Evolutionary conservation across 2,888 invertebrate species (phyloP), one percentile per base, ranked within the genome.

Genomic region (Torymus tubicola): DNA sequence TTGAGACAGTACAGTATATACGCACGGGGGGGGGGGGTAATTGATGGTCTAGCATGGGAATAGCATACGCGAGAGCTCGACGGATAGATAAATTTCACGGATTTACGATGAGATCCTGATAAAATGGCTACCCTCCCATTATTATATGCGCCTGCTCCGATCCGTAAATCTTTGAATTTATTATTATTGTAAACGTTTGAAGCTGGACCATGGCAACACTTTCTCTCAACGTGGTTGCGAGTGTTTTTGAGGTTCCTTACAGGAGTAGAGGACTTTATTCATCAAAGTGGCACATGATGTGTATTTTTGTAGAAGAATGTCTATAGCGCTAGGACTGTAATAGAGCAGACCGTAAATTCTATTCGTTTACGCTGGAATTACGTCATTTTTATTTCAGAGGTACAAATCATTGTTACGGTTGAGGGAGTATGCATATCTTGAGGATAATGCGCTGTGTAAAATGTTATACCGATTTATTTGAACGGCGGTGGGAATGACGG

Each of bases 31-130:
- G 52, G n/a, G 16, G 8, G 60, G 21, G 52, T 75, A 75, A 75
- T 75, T 75, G 68, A 75, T 75, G 61, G 61, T 31, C 58, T n/a
- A 31, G 52, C 31, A 53, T 68, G 77, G 57, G 77, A 70, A 69
- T 69, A 21, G 16, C 50, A 21, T 31, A 42, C 16, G 18, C 42
- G 13, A 13, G 64, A 50, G 42, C 57, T 13, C 5, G 64, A 64
- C 31, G 57, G 61, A 60, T 31, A 78, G 52, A 78, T 78, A 78
- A 78, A 78, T 71, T 78, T 71, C n/a, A n/a, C 8, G 67, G 71
- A 78, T 78, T 78, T 78, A 72, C 72, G 72, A 72, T 67, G 72
- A 72, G 72, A 78, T 71, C 13, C 14, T 18, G 71, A 72, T 72
- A 71, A 42, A 72, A 67, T 71, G 71, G 78, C 57, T 21, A 42